Evolutionary conservation across 2,888 invertebrate species (phyloP).

Genomic region (Nowickia ferox): DNA sequence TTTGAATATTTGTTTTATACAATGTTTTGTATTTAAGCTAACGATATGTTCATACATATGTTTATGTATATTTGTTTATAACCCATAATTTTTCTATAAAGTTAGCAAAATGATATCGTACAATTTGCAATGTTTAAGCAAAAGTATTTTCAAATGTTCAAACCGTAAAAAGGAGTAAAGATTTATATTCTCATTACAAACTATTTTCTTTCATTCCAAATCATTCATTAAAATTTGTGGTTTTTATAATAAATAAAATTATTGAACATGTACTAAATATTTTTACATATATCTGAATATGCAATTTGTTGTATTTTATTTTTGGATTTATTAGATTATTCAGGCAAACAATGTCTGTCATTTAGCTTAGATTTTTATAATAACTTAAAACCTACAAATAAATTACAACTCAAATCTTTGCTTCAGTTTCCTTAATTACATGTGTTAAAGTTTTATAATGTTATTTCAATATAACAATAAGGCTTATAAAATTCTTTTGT

Average conservation of each 20-base stretch:
- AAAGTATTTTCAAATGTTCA: conserved; percentile 25
- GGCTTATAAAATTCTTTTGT: conserved; percentile 23
- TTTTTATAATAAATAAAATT: neutral
- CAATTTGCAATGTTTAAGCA: conserved; percentile 6
- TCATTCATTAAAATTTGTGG: neutral
- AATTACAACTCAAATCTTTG: conserved; percentile 10
- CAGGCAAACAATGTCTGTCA: conserved; percentile 1
- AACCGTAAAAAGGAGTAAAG: too few species aligned
- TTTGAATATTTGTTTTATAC: too few species aligned
- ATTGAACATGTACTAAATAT: neutral
- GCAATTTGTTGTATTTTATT: neutral
- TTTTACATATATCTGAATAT: neutral
- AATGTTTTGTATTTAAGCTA: too few species aligned
- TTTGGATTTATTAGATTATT: conserved; percentile 4
- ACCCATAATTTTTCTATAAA: too few species aligned
- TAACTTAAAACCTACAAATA: conserved; percentile 3
- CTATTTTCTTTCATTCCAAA: neutral
- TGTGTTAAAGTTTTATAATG: neutral
- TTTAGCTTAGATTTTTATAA: conserved; percentile 1
- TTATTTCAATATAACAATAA: conserved; percentile 32
- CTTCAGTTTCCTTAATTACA: neutral
- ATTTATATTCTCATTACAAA: neutral
- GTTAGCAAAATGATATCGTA: conserved; percentile 37
- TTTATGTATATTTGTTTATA: too few species aligned
- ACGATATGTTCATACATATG: too few species aligned